A percentile compares a stretch with the other conserved stretches of the same genome.
phyloP scores from a whole-genome alignment of 2,113 vertebrate genomes.

The Otis tarda region DNA sequence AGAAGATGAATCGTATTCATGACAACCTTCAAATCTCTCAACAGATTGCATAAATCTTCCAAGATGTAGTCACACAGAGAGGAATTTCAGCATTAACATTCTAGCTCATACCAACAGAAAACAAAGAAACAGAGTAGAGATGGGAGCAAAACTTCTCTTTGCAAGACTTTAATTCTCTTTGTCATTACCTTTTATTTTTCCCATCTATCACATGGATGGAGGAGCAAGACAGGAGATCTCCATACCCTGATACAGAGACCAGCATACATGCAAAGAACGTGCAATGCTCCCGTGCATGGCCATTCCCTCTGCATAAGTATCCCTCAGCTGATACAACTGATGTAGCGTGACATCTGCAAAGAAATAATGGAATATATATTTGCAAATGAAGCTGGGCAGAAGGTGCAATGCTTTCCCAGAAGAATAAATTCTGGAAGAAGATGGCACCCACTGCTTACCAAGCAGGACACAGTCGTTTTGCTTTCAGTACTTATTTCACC shows the following conservation, averaged over 20 bases:
- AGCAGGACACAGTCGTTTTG: neutral
- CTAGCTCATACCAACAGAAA: neutral
- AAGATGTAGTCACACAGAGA: neutral
- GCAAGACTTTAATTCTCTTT: neutral
- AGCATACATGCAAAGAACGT: neutral
- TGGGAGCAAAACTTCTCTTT: neutral
- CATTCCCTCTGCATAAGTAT: neutral
- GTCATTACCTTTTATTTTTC: neutral
- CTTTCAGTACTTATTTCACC: neutral
- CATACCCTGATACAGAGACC: neutral
- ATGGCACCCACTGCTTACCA: neutral
- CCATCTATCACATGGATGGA: neutral
- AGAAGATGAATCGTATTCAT: neutral
- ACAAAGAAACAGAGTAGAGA: neutral
- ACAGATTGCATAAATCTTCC: neutral
- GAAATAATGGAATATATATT: neutral
- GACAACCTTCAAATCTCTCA: neutral
- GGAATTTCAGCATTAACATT: neutral
- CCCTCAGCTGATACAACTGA: neutral
- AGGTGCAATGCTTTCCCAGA: neutral
- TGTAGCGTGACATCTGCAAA: neutral
- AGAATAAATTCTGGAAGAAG: neutral
- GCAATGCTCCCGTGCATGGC: neutral
- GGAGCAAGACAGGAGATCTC: neutral
- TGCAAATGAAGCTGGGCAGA: neutral